Evolutionary conservation across 2,113 vertebrate genomes (phyloP).

Genomic region (Oreochromis tanganicae): DNA sequence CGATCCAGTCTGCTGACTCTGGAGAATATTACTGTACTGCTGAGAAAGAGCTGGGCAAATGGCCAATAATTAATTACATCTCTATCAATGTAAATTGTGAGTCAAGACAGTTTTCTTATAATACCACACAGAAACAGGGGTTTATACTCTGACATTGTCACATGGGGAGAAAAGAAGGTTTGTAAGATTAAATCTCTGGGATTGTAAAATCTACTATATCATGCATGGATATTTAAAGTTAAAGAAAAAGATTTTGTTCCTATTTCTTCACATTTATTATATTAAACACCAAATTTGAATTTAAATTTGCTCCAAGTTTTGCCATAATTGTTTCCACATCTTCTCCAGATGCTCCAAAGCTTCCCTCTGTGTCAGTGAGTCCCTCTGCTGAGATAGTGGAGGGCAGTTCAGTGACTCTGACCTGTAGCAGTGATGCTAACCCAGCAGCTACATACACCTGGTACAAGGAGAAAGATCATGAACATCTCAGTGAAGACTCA

Average conservation of each 20-base stretch:
- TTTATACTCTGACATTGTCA: fast-evolving
- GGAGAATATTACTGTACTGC: fast-evolving
- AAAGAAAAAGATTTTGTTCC: fast-evolving
- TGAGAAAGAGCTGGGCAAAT: fast-evolving
- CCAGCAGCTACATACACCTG: too few relatives aligned
- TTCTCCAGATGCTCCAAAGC: fast-evolving
- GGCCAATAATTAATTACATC: not conserved
- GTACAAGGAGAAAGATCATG: too few relatives aligned
- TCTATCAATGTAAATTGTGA: fast-evolving
- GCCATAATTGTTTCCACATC: not conserved
- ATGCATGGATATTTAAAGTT: fast-evolving
- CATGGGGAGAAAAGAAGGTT: fast-evolving
- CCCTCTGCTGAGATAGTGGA: fast-evolving
- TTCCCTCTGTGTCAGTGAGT: not conserved
- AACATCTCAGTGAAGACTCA: too few relatives aligned
- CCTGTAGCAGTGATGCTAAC: too few relatives aligned
- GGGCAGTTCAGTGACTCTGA: fast-evolving
- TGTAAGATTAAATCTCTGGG: not conserved
- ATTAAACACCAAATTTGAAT: fast-evolving
- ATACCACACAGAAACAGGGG: fast-evolving
- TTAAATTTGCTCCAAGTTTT: not conserved
- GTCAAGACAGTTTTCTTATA: fast-evolving
- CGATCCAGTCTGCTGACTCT: fast-evolving
- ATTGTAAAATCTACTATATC: fast-evolving
- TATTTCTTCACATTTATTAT: not conserved